Percentiles rank a stretch among this genome's conserved stretches.
phyloP scores from a whole-genome alignment of 2,797 vertebrate species.

The Neosilurus mollespiculum region DNA sequence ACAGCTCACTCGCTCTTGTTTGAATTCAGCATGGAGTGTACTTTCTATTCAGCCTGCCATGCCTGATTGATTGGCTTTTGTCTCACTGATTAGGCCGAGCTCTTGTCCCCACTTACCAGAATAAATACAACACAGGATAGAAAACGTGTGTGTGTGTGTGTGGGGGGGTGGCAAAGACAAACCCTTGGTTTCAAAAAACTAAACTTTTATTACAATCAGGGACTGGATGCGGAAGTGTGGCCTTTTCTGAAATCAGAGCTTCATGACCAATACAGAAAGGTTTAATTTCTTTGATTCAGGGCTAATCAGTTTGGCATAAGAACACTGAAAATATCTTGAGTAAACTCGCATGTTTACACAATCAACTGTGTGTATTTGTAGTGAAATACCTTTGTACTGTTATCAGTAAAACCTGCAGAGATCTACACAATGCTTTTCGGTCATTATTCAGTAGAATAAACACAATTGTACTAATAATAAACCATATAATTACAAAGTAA shows the following conservation, averaged over 20 bases:
- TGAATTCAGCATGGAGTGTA: slow-evolving; percentile 42
- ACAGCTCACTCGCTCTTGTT: slow-evolving; percentile 20
- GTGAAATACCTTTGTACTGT: background rate
- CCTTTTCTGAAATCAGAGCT: background rate
- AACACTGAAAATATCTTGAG: background rate
- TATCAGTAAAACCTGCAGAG: background rate
- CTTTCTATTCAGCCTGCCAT: slow-evolving; percentile 49
- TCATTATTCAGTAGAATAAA: background rate
- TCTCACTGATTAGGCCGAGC: slow-evolving; percentile 59
- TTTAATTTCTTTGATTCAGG: background rate
- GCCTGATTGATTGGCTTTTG: slow-evolving; percentile 61
- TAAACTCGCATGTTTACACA: background rate
- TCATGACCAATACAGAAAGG: background rate
- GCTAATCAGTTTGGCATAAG: background rate
- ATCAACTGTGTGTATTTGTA: background rate
- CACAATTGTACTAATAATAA: background rate
- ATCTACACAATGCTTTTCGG: background rate
- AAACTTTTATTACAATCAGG: slow-evolving; percentile 11
- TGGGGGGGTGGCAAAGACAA: slow-evolving; percentile 31
- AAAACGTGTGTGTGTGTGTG: too few species aligned
- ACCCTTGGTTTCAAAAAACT: slow-evolving; percentile 40
- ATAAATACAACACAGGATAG: slow-evolving; percentile 30
- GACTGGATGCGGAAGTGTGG: background rate
- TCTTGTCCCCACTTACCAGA: slow-evolving; percentile 31
- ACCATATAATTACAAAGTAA: too few species aligned